Evolutionary conservation across 2,888 invertebrate species (phyloP), one percentile per base, ranked within the genome.

Genomic region (Drosophila helvetica): DNA sequence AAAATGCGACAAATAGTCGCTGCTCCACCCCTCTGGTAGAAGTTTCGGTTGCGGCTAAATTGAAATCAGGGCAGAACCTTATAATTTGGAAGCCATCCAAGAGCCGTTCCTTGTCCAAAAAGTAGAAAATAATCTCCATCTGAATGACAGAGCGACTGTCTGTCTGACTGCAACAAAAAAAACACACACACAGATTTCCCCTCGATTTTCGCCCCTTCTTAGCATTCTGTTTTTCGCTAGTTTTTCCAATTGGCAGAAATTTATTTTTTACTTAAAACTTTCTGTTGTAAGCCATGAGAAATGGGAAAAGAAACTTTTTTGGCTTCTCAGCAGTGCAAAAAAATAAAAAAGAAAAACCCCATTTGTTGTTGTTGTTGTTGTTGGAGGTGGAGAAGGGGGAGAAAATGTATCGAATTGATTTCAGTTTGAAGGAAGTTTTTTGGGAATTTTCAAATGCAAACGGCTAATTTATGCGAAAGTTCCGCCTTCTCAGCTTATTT

Each of bases 181-280:
- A 62, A 60, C 74, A 75, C 75, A 54, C 50, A 54, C 54, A 65
- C 45, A 53, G 19, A 50, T 57, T 72, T 69, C 63, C 56, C 53
- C 42, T 50, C 50, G 45, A 19, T 48, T 60, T 50, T 12, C 43
- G 25, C 54, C 33, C 55, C 51, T 69, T 78, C 70, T 58, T 58
- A 60, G 62, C 64, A 50, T 61, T 67, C 22, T 56, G 60, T 53
- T 54, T 62, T 61, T 30, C 59, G 68, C 57, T 67, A 73, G 74
- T 77, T 78, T 69, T 79, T 63, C 71, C 66, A 15, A 38, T 71
- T 79, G 66, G 85, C 75, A 74, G 55, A 86, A 86, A 86, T 86
- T 86, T 86, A 86, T 86, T 88, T 86, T 86, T 88, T 86, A 80
- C 85, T 83, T 86, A 86, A 86, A 86, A 86, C 81, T 86, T 86